phyloP scores from a whole-genome alignment of 2,113 vertebrate species.

The Andinoacara biseriatus region DNA sequence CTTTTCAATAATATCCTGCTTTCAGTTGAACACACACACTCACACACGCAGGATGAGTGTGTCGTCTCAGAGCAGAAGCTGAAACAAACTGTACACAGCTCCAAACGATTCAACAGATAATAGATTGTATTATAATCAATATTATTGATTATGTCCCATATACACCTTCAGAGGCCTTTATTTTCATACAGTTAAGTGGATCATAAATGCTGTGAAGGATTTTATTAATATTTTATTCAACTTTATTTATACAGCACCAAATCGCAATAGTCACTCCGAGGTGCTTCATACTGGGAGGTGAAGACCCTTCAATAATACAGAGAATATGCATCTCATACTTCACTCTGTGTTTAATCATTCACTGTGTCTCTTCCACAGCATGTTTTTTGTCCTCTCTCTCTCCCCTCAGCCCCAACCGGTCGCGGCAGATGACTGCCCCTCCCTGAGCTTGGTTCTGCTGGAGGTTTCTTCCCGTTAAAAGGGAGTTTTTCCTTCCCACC shows the following conservation, averaged over 20 bases:
- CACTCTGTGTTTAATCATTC: too few relatives aligned
- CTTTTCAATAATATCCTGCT: slow-evolving; percentile 58
- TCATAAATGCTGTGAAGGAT: background rate
- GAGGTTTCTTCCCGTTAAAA: too few relatives aligned
- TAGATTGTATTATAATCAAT: background rate
- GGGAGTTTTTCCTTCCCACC: too few relatives aligned
- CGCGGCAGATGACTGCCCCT: too few relatives aligned
- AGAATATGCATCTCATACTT: background rate
- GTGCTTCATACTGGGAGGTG: too few relatives aligned
- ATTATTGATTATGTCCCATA: background rate
- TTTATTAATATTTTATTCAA: background rate
- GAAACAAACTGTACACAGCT: background rate
- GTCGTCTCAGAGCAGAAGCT: background rate
- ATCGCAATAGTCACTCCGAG: too few relatives aligned
- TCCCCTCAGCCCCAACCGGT: too few relatives aligned
- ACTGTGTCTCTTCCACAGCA: too few relatives aligned
- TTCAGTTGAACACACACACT: background rate
- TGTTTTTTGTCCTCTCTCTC: too few relatives aligned
- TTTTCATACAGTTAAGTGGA: accelerated
- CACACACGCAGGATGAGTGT: background rate
- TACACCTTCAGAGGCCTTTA: background rate
- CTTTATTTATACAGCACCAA: too few relatives aligned
- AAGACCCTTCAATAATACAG: too few relatives aligned
- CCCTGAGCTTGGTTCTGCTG: too few relatives aligned
- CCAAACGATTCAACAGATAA: background rate